Evolutionary conservation across 1,140 invertebrate species (phyloP), one percentile per base, ranked within the genome.

Genomic region (Diorhabda carinulata): DNA sequence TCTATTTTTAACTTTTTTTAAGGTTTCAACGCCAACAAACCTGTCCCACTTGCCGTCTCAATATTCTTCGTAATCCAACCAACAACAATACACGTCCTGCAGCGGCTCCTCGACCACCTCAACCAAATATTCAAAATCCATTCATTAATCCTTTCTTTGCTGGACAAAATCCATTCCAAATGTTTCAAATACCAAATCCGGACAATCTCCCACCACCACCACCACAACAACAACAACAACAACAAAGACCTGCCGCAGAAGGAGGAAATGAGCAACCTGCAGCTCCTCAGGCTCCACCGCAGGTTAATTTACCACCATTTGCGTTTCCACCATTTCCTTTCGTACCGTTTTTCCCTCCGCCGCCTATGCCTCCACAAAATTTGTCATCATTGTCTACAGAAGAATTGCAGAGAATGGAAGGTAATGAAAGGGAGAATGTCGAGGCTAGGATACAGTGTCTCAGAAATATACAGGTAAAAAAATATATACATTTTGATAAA

Each of bases 1-100:
- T 8, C 47, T 4, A 1, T 25, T 25, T 25, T 25, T 25, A 25
- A 25, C 25, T 25, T 99, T 98, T 98, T 52, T 52, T 5, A 8
- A 52, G 47, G 47, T 99, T 99, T 83, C 98, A 99, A 84, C 87
- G 98, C 7, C 98, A 99, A 82, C 98, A 99, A 84, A 99, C 98
- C 1, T 99, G 98, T 83, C 98, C 98, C 4, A 99, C 98, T 1
- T 99, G 98, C 83, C 88, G 98, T 25, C 87, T 98, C 60, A 98
- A 99, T 83, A 96, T 99, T 76, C 83, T 99, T 70, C 87, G 93
- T 64, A 87, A 88, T 25, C 86, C 90, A 2, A 82, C 82, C 2
- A 69, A 73, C 74, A 59, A 80, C 78, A 76, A 80, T 75, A 42
- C 79, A 77, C 74, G 64, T 78, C 73, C 78, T 41, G 62, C 62